phyloP scores from a whole-genome alignment of 2,113 vertebrate genomes.

The Labeo catla region DNA sequence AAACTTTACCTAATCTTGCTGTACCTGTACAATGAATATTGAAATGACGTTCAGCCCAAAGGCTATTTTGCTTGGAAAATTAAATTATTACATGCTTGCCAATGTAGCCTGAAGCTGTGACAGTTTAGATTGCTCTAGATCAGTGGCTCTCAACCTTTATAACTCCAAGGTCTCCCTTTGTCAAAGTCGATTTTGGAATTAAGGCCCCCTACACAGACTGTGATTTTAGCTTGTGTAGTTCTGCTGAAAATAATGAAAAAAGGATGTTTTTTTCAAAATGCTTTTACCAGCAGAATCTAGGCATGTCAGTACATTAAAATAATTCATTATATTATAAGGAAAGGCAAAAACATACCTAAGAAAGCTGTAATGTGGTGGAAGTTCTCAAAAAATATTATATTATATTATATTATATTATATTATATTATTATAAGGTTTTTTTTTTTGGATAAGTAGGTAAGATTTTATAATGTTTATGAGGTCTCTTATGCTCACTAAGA shows the following conservation, averaged over 20 bases:
- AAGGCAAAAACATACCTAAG: not conserved
- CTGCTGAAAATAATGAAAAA: not conserved
- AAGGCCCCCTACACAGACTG: not conserved
- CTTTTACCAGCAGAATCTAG: not conserved
- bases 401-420: no score
- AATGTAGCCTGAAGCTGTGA: not conserved
- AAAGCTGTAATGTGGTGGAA: not conserved
- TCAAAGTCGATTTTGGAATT: not conserved
- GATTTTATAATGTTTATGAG: no score
- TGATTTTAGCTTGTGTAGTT: not conserved
- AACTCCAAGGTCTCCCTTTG: slow-evolving; percentile 5
- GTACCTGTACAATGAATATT: slow-evolving; percentile 7
- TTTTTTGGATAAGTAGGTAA: no score
- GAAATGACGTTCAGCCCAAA: slow-evolving; percentile 23
- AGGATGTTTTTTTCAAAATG: not conserved
- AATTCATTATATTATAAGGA: not conserved
- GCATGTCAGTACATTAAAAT: not conserved
- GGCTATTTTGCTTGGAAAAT: slow-evolving; percentile 10
- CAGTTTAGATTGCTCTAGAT: not conserved
- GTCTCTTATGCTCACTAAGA: no score
- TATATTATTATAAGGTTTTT: no score
- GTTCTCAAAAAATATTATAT: not conserved
- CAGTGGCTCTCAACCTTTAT: slow-evolving; percentile 13
- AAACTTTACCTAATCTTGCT: not conserved
- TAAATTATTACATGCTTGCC: slow-evolving; percentile 7